phyloP scores from a whole-genome alignment of 2,113 vertebrate genomes.

The Chloebia gouldiae region DNA sequence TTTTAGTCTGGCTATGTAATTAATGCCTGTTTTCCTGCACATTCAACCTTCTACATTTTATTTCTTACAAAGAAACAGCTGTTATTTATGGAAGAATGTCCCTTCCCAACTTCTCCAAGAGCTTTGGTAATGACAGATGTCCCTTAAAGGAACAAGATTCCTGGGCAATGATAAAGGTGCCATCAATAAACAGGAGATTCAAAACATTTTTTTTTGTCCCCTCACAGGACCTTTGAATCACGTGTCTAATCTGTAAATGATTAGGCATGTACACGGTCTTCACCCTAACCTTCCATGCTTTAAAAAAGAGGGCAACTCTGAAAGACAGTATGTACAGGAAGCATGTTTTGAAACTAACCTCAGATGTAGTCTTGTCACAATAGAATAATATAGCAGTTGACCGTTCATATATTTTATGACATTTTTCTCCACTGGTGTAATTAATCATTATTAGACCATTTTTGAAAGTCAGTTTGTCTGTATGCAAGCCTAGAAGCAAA shows the following conservation, averaged over 20 bases:
- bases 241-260: neutral
- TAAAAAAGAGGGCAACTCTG: neutral
- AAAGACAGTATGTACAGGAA: neutral
- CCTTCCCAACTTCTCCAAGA: neutral
- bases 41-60: neutral
- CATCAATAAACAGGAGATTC: neutral
- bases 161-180: neutral
- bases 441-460: constrained; percentile 91
- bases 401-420: constrained; percentile 85
- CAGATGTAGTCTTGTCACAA: constrained; percentile 80
- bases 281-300: neutral
- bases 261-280: neutral
- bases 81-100: neutral
- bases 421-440: constrained; percentile 86
- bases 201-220: neutral
- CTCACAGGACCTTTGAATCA: neutral
- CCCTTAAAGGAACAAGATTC: neutral
- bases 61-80: neutral
- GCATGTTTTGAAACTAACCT: constrained; percentile 71
- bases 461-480: constrained; percentile 82
- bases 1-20: neutral
- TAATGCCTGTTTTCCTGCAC: neutral
- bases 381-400: constrained; percentile 90
- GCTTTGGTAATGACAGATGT: neutral
- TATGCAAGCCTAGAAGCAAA: constrained; percentile 77